Evolutionary conservation across 2,888 invertebrate genomes (phyloP), one percentile per base, ranked within the genome.

Genomic region (Frankliniella intonsa): DNA sequence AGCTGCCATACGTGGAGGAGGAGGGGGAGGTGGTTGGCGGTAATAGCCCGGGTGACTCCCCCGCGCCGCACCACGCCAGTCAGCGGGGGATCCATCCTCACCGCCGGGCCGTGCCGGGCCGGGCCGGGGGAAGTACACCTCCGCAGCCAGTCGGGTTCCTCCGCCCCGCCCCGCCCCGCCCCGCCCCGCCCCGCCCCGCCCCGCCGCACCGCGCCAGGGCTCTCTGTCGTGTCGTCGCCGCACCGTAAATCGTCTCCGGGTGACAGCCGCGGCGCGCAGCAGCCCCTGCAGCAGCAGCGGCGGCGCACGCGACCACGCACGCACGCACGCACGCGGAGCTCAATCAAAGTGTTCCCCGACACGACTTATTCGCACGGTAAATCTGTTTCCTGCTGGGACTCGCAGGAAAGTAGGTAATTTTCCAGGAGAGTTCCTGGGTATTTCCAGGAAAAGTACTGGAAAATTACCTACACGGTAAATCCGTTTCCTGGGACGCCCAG

Each of bases 221-320:
- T 7, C 62, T 62, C 62, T 0, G 5, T 17, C 62, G 17, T 14
- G 62, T n/a, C 62, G 55, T 17, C 55, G 55, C 55, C 55, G 55
- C 55, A n/a, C 62, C 62, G 62, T 62, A 62, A 62, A 62, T 62
- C 14, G 62, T 62, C 62, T 62, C 62, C 62, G n/a, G 62, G n/a
- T 19, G 62, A n/a, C 62, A 17, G 14, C 19, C 62, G 62, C 55
- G 55, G 55, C 14, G 9, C 14, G 55, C 14, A 17, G 55, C 14
- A 17, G 55, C 14, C 14, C 14, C 14, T 14, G 62, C 7, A 7
- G 62, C 62, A 62, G 19, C 62, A n/a, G 62, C 1, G 62, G 14
- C 62, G 1, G 12, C 62, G 62, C 17, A n/a, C 7, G 5, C 62
- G 0, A 62, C 55, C 14, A 55, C 55, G 51, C 14, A 51, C 51